A percentile compares a stretch with the other conserved stretches of the same genome.
Evolutionary conservation across 2,888 invertebrate genomes (phyloP).

Genomic region (Drosophila mulleri): DNA sequence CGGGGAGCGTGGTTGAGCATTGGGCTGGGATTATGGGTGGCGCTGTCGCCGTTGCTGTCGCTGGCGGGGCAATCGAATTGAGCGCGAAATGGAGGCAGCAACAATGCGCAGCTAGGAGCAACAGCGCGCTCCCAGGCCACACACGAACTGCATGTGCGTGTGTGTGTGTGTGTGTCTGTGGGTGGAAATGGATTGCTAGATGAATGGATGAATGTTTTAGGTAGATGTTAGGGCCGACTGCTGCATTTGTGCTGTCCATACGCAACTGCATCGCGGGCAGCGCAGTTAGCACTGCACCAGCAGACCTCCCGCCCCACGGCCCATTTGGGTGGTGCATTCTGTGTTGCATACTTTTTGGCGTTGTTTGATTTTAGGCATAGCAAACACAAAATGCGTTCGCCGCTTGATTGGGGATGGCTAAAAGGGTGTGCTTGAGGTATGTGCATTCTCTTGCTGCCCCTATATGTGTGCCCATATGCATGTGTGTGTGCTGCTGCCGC

Average conservation of each 20-base stretch:
- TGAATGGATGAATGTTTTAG: constrained; percentile 43
- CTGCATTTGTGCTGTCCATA: constrained; percentile 41
- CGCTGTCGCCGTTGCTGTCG: not conserved
- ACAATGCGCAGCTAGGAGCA: constrained; percentile 62
- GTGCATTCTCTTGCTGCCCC: constrained; percentile 52
- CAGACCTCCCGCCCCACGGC: not conserved
- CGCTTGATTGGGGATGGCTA: constrained; percentile 66
- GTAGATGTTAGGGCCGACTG: constrained; percentile 56
- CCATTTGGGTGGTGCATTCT: constrained; percentile 23
- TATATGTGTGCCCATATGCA: constrained; percentile 26
- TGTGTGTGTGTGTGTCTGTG: constrained; percentile 15
- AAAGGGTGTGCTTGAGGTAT: constrained; percentile 34
- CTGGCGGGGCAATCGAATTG: constrained; percentile 62
- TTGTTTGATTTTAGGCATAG: constrained; percentile 79
- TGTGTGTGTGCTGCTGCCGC: constrained; percentile 34
- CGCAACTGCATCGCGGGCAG: constrained; percentile 42
- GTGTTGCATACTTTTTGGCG: constrained; percentile 74
- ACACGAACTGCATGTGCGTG: constrained; percentile 1
- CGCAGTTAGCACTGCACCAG: constrained; percentile 11
- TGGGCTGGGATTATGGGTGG: constrained; percentile 10
- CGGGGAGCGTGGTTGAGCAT: constrained; percentile 9
- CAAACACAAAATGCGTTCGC: constrained; percentile 68
- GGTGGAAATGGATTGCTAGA: constrained; percentile 14
- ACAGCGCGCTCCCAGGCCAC: constrained; percentile 41
- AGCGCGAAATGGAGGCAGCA: constrained; percentile 54